These are phyloP conservation scores for Cavia aperea DNA, from an alignment of 2,113 vertebrate species.

Conservation along the genomic window DNA sequence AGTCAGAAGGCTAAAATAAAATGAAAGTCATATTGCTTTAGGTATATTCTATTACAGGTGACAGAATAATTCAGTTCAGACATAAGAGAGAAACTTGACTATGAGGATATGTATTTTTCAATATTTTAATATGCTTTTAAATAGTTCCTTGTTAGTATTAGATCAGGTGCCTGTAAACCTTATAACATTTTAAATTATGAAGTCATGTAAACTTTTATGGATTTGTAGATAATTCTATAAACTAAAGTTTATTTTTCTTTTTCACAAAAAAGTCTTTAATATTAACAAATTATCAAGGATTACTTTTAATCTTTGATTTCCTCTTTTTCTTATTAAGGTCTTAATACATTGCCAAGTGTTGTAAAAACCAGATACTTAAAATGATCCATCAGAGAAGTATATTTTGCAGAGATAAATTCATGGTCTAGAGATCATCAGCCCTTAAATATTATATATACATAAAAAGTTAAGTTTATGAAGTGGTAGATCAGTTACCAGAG, in stretches of 20 bases:
- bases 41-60: neutral
- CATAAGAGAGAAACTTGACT: constrained; percentile 10
- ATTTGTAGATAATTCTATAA: constrained; percentile 19
- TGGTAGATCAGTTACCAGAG: neutral
- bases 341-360: neutral
- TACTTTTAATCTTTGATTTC: neutral
- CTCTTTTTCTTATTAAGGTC: neutral
- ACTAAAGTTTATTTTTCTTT: neutral
- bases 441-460: neutral
- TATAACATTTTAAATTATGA: neutral
- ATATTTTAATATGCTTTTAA: constrained; percentile 31
- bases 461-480: neutral
- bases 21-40: neutral
- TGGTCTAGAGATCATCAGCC: neutral
- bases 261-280: neutral
- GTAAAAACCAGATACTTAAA: neutral
- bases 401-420: neutral
- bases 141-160: neutral
- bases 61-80: constrained; percentile 39
- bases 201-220: neutral
- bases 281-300: constrained; percentile 9
- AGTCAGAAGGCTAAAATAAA: constrained; percentile 21
- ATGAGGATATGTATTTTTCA: neutral
- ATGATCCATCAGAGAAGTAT: neutral
- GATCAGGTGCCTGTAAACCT: neutral